Evolutionary conservation across 2,113 vertebrate species (phyloP), one percentile per base, ranked within the genome.

Genomic region (Aptenodytes patagonicus): DNA sequence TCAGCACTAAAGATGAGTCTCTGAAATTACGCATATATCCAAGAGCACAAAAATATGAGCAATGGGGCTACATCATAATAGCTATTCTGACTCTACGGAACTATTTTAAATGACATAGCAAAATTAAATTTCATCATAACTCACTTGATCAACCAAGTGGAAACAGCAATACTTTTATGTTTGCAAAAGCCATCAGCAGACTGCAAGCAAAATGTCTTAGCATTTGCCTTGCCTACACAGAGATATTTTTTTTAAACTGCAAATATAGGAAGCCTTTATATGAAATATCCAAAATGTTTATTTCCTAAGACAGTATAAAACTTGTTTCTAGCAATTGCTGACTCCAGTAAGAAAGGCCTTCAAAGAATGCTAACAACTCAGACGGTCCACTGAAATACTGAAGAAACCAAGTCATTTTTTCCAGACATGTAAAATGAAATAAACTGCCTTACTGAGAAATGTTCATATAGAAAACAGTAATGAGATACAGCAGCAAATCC

Each of bases 61-160:
- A 51, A 68, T 9, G 12, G 17, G 52, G 55, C 76, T 75, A 31
- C 60, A 78, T 36, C 75, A 42, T 76, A 88, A 90, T 52, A 80
- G 83, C 69, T 46, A 29, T 85, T 89, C 83, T 81, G 34, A 60
- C 61, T 88, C 52, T 91, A 77, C 79, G 66, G 69, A 94, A 94
- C 60, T 90, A 49, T 77, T 84, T 75, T 57, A 92, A 93, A 94
- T 71, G 80, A 96, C 69, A 80, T 6, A 58, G 69, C 73, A 68
- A 89, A 87, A 89, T 79, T 79, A 95, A 93, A 93, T 92, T 89
- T 82, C 83, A 85, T 80, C 65, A 68, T 77, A 93, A 73, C 81
- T 84, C 90, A 93, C 93, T 95, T 90, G 92, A 95, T 97, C 87
- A 92, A 62, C 94, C 93, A 96, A 92, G 86, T 52, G 81, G 44